These are phyloP conservation scores for Tetranychus piercei DNA, from an alignment of 2,888 invertebrate species.

Conservation along the genomic window DNA sequence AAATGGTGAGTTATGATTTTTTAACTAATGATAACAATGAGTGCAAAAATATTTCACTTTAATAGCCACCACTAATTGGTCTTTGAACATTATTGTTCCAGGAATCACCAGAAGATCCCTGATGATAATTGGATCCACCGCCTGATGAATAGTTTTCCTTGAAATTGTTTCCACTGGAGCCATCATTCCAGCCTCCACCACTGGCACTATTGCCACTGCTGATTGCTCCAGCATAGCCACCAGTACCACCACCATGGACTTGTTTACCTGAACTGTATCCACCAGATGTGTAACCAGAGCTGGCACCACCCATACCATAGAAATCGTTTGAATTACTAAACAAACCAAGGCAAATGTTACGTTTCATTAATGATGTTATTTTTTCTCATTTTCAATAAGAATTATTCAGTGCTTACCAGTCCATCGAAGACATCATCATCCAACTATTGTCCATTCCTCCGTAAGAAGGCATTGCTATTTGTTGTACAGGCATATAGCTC, in stretches of 20 bases:
- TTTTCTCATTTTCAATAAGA: neutral
- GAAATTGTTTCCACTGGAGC: neutral
- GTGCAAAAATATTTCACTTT: neutral
- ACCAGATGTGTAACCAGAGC: neutral
- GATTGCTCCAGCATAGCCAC: neutral
- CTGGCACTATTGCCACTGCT: neutral
- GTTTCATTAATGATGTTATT: neutral
- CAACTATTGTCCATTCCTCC: constrained; percentile 6
- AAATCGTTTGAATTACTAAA: neutral
- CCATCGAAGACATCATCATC: constrained; percentile 8
- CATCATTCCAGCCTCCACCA: neutral
- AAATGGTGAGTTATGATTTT: neutral
- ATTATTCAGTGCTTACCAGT: constrained; percentile 1
- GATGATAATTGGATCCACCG: neutral
- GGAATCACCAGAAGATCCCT: neutral
- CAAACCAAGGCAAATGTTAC: neutral
- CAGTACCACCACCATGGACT: neutral
- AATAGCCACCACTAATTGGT: neutral
- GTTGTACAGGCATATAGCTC: neutral
- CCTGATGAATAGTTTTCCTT: neutral
- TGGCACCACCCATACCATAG: constrained; percentile 3
- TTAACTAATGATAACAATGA: too few relatives aligned
- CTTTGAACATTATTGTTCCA: neutral
- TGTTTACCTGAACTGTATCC: neutral
- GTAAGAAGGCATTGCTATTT: neutral